A percentile compares a stretch with the other conserved stretches of the same genome.
These are phyloP conservation scores for Girardia tigrina DNA, from an alignment of 2,888 invertebrate genomes.

Conservation along the genomic window DNA sequence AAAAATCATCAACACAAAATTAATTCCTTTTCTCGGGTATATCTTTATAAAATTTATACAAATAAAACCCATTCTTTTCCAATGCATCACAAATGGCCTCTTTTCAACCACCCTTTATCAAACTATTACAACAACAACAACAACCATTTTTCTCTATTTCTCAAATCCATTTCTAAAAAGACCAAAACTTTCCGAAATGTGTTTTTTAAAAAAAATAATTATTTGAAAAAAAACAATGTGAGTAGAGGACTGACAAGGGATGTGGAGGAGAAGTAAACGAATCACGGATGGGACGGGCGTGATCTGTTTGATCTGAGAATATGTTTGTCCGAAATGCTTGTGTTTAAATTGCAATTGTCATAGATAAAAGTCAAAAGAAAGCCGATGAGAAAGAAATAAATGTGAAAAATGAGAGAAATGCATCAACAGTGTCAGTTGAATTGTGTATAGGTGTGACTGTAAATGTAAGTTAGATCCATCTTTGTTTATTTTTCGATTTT, in stretches of 20 bases:
- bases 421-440: background rate
- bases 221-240: background rate
- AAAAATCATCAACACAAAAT: background rate
- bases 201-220: slow-evolving; percentile 23
- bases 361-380: background rate
- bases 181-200: background rate
- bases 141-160: no score
- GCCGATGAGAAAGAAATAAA: background rate
- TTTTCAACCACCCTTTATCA: no score
- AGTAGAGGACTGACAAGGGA: no score
- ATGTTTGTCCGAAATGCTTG: no score
- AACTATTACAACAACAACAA: no score
- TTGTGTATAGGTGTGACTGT: no score
- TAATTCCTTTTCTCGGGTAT: background rate
- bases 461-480: no score
- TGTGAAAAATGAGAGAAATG: background rate
- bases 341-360: slow-evolving; percentile 1
- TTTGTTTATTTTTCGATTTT: slow-evolving; percentile 9
- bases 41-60: background rate
- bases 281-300: no score
- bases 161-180: background rate
- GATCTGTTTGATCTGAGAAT: no score
- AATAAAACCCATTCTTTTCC: background rate
- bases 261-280: no score
- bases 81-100: background rate